Base-by-base conservation (phyloP, 1,140 invertebrate genomes). In the Arion vulgaris region DNA sequence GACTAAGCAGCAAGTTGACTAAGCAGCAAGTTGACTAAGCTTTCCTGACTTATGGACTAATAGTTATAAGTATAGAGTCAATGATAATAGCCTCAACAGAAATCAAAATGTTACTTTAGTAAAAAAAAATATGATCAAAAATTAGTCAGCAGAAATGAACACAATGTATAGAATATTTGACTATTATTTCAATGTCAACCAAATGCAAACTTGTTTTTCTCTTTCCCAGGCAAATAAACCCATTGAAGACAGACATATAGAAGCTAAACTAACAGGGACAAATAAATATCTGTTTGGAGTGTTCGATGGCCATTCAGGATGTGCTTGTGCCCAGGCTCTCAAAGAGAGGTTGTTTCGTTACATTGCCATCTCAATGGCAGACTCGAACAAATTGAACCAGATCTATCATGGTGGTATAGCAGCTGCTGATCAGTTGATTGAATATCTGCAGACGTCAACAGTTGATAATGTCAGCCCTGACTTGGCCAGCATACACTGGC, bases 251-350 rank as follows among this genome's bases (percentile, higher is more conserved):
- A 95, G 96, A 0, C 94, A 96, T 88, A 94, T 95, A 28, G 87
- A 89, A 57, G 91, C 87, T 0, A 87, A 86, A 57, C 80, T 90
- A 39, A 28, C 71, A 83, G 69, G 74, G 68, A 74, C 82, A 76
- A 34, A 83, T 84, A 79, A 82, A 85, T 94, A 96, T 86, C 92
- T 99, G 74, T 95, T 98, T 90, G 97, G 97, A 74, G 95, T 99
- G 2, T 98, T 97, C 92, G 98, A 99, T 94, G 98, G 98, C 0
- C 98, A 99, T 93, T 97, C 95, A 38, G 98, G 98, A 0, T 94
- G 95, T 77, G 95, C 96, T 28, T 98, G 97, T 93, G 96, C 97
- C 36, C 97, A 99, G 93, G 96, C 92, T 34, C 84, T 94, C 23
- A 90, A 90, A 85, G 90, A 92, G 85, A 93, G 98, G 75, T 92